Base-by-base conservation (phyloP, 2,888 invertebrate species). In the Tetrapedia diversipes region DNA sequence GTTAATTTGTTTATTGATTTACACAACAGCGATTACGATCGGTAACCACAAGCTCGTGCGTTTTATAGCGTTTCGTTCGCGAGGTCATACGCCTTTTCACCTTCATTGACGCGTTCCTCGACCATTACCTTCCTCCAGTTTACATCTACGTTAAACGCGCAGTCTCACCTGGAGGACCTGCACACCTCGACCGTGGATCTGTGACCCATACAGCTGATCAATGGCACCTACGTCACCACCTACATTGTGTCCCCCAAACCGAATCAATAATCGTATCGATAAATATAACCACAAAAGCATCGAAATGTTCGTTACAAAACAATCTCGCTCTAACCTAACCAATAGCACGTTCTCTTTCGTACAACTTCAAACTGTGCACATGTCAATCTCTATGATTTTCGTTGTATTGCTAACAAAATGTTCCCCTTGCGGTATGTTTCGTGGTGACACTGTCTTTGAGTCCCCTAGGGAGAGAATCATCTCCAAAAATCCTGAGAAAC, bases 41-140 rank as follows among this genome's bases (percentile, higher is more conserved):
- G 32, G 1, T 51, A 29, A 41, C 27, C 8, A 1, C 16, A 10
- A 4, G 11, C 4, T 47, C 14, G 14, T 27, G n/a, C 19, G 43
- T 32, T 45, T 63, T 63, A 39, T 37, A 63, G 37, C 1, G 19
- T 37, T 63, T 63, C 37, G 14, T 37, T 63, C 51, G 19, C 27
- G 47, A 61, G 51, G 60, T 77, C 64, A 64, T 79, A 27, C 19
- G 73, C 74, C 78, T 78, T 54, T 78, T 41, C 37, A 29, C 54
- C 45, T 67, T 54, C 53, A 69, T 49, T 54, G 66, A 61, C 43
- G 54, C 39, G 57, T 63, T 47, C 51, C 63, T 63, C 67, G 49
- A 37, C 59, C 29, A 37, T 41, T 49, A 32, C 49, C 45, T 39
- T 41, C 41, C 29, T 11, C 41, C 34, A 53, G 59, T 34, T 72